Conservation (phyloP, 2,797 vertebrate genomes). For the Acropternis orthonyx region DNA sequence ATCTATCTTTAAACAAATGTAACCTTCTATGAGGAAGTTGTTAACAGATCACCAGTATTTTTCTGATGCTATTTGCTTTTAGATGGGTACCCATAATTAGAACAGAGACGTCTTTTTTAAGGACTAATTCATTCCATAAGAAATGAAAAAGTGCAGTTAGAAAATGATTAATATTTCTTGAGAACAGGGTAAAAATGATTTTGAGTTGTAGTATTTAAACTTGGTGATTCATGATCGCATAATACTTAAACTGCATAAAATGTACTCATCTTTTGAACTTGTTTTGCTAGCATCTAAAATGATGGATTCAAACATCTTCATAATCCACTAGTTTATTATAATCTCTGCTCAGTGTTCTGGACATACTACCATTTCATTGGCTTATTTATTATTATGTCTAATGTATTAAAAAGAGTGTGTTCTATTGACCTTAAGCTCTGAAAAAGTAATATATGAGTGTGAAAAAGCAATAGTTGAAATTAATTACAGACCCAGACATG, state of each 20-base stretch:
- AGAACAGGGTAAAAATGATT: slow-evolving; percentile 9
- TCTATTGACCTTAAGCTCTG: slow-evolving; percentile 16
- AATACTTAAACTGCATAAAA: slow-evolving; percentile 19
- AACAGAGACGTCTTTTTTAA: neutral
- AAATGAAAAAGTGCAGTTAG: slow-evolving; percentile 18
- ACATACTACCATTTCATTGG: neutral
- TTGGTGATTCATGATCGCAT: slow-evolving; percentile 34
- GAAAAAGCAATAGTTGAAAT: slow-evolving; percentile 15
- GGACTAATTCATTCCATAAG: neutral
- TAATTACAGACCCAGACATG: neutral
- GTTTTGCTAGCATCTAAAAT: slow-evolving; percentile 18
- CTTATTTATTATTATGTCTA: slow-evolving; percentile 18
- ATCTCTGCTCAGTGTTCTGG: neutral
- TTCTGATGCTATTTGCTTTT: neutral
- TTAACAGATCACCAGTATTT: neutral
- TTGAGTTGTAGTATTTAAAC: slow-evolving; percentile 43
- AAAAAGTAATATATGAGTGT: slow-evolving; percentile 15
- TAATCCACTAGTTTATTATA: neutral
- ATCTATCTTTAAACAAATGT: slow-evolving; percentile 1
- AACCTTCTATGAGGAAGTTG: neutral
- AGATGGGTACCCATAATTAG: slow-evolving; percentile 16
- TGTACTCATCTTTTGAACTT: neutral
- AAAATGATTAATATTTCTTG: slow-evolving; percentile 30
- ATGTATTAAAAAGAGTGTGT: neutral
- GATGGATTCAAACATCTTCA: slow-evolving; percentile 36